Evolutionary conservation across 2,113 vertebrate species (phyloP), one percentile per base, ranked within the genome.

Genomic region (Lepisosteus oculatus): DNA sequence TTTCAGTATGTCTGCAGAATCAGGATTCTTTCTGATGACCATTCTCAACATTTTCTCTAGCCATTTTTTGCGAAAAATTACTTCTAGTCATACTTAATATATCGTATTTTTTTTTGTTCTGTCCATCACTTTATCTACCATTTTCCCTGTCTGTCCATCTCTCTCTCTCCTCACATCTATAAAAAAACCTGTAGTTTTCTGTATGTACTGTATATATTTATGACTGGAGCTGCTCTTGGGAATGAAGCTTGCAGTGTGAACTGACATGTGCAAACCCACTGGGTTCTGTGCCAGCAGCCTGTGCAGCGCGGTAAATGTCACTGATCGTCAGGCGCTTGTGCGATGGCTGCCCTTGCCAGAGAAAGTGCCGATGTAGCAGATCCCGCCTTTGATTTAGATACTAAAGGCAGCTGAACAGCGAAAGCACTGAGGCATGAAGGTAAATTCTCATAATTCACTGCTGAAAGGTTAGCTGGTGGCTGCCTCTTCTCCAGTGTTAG

Each of bases 391-490:
- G 95, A 98, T 97, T 96, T 96, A 95, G 95, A 93, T 90, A 93
- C 87, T 80, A 87, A 92, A 92, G 91, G 91, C 87, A 88, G 90
- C 84, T 85, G 85, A 88, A 93, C 91, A 89, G 91, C 90, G 84
- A 83, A 91, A 74, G 89, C 91, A 90, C 80, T 90, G 91, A 93
- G 92, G 93, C 95, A 88, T 97, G 94, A 97, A 96, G 93, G 94
- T 95, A 96, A 96, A 97, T 96, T 96, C 93, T 90, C 93, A 95
- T 96, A 96, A 96, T 96, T 98, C 95, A 95, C 91, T 92, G 90
- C 92, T 88, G 85, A 95, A 95, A 95, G 94, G 95, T 94, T 94
- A 94, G 91, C 88, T 67, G 80, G 87, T 89, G 90, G 90, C 89
- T 81, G 82, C 86, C 89, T 84, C 85, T 83, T 67, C 81, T 92